Percentiles rank a stretch among this genome's conserved stretches.
Evolutionary conservation across 2,888 invertebrate genomes (phyloP).

Genomic region (Eremobia ochroleuca): DNA sequence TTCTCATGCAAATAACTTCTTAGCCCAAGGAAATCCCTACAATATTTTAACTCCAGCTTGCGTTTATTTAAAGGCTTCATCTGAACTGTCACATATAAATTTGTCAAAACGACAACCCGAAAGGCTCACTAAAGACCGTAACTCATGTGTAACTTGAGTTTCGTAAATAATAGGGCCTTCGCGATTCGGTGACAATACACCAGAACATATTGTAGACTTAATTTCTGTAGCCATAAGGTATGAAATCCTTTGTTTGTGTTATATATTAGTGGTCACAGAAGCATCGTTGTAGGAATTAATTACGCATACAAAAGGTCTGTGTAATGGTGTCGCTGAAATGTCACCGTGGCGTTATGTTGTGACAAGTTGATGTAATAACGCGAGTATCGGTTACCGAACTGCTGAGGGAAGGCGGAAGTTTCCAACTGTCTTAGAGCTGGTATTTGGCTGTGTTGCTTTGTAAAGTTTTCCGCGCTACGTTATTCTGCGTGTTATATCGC

Average conservation of each 20-base stretch:
- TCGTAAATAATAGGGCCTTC: conserved; percentile 75
- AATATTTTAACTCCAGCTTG: conserved; percentile 69
- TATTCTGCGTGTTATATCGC: not conserved
- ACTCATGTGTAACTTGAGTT: conserved; percentile 75
- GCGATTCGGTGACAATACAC: conserved; percentile 50
- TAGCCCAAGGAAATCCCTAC: conserved; percentile 66
- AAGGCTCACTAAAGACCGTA: conserved; percentile 75
- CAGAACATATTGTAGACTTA: conserved; percentile 56
- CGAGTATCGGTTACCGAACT: conserved; percentile 38
- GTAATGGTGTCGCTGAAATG: conserved; percentile 75
- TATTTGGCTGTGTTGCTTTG: conserved; percentile 4
- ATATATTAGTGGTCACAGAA: conserved; percentile 71
- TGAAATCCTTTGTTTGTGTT: conserved; percentile 58
- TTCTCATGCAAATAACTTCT: conserved; percentile 61
- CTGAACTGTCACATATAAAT: conserved; percentile 79
- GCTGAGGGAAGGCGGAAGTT: conserved; percentile 31
- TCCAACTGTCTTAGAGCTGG: conserved; percentile 5
- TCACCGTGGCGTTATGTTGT: conserved; percentile 65
- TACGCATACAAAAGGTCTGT: conserved; percentile 79
- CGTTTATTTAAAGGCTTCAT: conserved; percentile 76
- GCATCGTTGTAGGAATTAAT: conserved; percentile 80
- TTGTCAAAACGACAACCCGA: conserved; percentile 78
- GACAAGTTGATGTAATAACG: conserved; percentile 62
- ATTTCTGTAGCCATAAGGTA: conserved; percentile 61
- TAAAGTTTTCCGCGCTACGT: not conserved